Evolutionary conservation across 2,113 vertebrate species (phyloP).

Genomic region (Sakesphorus luctuosus): DNA sequence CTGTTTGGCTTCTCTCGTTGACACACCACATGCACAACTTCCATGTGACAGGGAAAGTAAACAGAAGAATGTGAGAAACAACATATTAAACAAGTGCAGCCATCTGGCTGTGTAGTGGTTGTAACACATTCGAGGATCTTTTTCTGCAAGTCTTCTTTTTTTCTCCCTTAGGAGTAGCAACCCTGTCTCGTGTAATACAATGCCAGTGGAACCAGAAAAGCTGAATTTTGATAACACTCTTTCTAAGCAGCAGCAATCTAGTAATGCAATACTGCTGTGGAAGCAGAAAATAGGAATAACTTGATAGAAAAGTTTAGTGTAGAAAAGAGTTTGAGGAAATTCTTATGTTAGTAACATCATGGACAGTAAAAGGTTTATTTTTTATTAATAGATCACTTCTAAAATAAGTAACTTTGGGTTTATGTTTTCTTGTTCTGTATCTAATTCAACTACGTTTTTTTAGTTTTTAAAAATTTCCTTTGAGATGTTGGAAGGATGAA

Average conservation of each 20-base stretch:
- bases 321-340: not conserved
- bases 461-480: not conserved
- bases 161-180: not conserved
- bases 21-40: slow-evolving; percentile 57
- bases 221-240: not conserved
- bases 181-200: not conserved
- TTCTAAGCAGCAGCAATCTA: not conserved
- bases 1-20: slow-evolving; percentile 13
- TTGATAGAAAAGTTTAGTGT: not conserved
- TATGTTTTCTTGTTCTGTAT: not conserved
- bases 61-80: slow-evolving; percentile 68
- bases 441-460: not conserved
- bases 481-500: not conserved
- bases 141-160: not conserved
- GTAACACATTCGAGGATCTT: slow-evolving; percentile 33
- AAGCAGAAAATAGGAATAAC: not conserved
- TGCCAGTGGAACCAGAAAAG: not conserved
- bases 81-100: slow-evolving; percentile 68
- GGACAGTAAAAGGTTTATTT: not conserved
- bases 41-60: slow-evolving; percentile 59
- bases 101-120: slow-evolving; percentile 56
- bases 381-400: not conserved
- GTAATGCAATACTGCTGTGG: not conserved
- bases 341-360: not conserved
- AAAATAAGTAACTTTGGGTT: not conserved